A percentile compares a stretch with the other conserved stretches of the same genome.
Evolutionary conservation across 2,113 vertebrate genomes (phyloP).

Genomic region (Manacus vitellinus): DNA sequence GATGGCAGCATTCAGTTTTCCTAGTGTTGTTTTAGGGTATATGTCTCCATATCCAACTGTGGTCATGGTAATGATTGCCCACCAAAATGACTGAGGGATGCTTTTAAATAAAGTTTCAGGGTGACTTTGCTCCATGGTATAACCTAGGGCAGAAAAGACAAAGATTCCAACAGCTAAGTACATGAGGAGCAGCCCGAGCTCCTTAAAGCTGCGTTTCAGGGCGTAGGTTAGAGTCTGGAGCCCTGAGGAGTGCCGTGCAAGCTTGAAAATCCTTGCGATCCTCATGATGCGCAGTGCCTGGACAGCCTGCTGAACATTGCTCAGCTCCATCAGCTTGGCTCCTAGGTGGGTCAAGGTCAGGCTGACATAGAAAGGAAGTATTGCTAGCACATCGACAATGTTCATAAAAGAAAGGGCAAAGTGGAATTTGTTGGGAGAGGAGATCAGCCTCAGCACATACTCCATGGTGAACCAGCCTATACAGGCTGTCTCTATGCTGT

Average conservation of each 20-base stretch:
- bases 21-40: slow-evolving; percentile 96
- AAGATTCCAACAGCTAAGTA: slow-evolving; percentile 97
- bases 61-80: slow-evolving; percentile 99
- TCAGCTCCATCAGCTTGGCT: slow-evolving; percentile 90
- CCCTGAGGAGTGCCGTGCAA: slow-evolving; percentile 93
- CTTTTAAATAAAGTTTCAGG: slow-evolving; percentile 96
- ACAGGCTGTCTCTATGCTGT: slow-evolving; percentile 92
- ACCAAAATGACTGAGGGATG: slow-evolving; percentile 98
- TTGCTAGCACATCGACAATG: slow-evolving; percentile 90
- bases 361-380: slow-evolving; percentile 94
- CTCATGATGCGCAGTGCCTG: slow-evolving; percentile 94
- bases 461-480: slow-evolving; percentile 96
- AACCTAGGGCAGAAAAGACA: slow-evolving; percentile 94
- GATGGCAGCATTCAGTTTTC: slow-evolving; percentile 93
- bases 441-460: slow-evolving; percentile 87
- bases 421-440: slow-evolving; percentile 89
- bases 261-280: slow-evolving; percentile 93
- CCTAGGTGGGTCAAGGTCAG: slow-evolving; percentile 89
- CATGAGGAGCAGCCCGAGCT: slow-evolving; percentile 93
- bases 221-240: slow-evolving; percentile 95
- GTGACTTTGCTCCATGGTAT: slow-evolving; percentile 96
- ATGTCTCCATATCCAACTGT: slow-evolving; percentile 97
- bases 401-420: slow-evolving; percentile 95
- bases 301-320: slow-evolving; percentile 91
- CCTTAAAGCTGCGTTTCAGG: slow-evolving; percentile 93